phyloP scores from a whole-genome alignment of 2,113 vertebrate genomes.

The Eurystomus gularis region DNA sequence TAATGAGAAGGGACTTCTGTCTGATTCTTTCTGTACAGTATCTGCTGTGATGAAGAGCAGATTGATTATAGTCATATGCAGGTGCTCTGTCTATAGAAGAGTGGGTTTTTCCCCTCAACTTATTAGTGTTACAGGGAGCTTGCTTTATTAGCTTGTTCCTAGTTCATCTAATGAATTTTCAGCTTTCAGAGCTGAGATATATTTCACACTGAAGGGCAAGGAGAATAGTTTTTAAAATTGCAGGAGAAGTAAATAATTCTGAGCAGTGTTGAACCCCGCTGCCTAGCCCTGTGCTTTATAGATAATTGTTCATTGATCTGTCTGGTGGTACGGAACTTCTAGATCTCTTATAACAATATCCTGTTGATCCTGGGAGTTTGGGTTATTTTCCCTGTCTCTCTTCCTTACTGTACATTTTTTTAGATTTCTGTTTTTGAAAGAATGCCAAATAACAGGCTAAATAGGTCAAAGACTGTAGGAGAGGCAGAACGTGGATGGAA shows the following conservation, averaged over 20 bases:
- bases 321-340: constrained; percentile 17
- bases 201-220: constrained; percentile 21
- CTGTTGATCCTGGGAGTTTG: constrained; percentile 10
- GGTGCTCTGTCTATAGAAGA: neutral
- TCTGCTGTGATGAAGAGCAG: neutral
- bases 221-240: constrained; percentile 37
- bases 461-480: constrained; percentile 55
- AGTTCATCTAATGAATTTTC: constrained; percentile 41
- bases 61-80: neutral
- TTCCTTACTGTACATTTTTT: neutral
- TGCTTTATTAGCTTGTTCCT: constrained; percentile 20
- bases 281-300: constrained; percentile 16
- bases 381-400: neutral
- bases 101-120: neutral
- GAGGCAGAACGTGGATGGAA: constrained; percentile 9
- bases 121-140: neutral
- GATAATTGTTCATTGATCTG: constrained; percentile 58
- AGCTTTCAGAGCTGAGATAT: neutral
- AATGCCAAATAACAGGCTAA: constrained; percentile 39
- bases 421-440: constrained; percentile 39
- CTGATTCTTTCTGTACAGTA: neutral
- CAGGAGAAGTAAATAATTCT: constrained; percentile 38
- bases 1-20: neutral
- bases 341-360: neutral
- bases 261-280: constrained; percentile 27